These are phyloP conservation scores for Pteropus alecto DNA, from an alignment of 2,113 vertebrate species.

Conservation along the genomic window DNA sequence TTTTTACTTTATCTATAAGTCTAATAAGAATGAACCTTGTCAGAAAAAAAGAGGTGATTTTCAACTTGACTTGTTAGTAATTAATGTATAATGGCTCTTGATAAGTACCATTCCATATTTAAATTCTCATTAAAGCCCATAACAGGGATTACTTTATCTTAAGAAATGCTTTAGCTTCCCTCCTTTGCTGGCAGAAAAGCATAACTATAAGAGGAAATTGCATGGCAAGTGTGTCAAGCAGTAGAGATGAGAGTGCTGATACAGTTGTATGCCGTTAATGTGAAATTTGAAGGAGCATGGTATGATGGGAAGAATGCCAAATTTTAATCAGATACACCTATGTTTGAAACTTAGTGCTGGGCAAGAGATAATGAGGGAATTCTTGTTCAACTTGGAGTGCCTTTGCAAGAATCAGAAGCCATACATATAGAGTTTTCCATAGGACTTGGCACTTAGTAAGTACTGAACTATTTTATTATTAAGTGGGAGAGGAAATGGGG, in stretches of 20 bases:
- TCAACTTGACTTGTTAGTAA: not conserved
- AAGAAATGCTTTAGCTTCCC: not conserved
- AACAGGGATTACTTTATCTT: not conserved
- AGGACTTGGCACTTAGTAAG: not conserved
- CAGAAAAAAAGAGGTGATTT: not conserved
- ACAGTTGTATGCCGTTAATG: not conserved
- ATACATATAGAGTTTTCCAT: not conserved
- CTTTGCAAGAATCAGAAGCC: not conserved
- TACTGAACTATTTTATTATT: not conserved
- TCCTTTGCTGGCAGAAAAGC: not conserved
- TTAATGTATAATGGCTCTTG: not conserved
- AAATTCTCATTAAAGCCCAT: not conserved
- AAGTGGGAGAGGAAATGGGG: not conserved
- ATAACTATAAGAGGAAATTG: not conserved
- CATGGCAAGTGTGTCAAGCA: not conserved
- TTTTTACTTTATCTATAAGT: not conserved
- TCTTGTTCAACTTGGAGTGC: not conserved
- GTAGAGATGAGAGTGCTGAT: not conserved
- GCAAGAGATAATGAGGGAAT: not conserved
- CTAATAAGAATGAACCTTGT: not conserved
- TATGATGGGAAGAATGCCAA: not conserved
- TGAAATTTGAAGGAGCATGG: not conserved
- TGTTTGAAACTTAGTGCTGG: not conserved
- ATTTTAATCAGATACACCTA: not conserved
- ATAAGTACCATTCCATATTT: not conserved